Evolutionary conservation across 2,797 vertebrate genomes (phyloP), one percentile per base, ranked within the genome.

Genomic region (Natrix natrix): DNA sequence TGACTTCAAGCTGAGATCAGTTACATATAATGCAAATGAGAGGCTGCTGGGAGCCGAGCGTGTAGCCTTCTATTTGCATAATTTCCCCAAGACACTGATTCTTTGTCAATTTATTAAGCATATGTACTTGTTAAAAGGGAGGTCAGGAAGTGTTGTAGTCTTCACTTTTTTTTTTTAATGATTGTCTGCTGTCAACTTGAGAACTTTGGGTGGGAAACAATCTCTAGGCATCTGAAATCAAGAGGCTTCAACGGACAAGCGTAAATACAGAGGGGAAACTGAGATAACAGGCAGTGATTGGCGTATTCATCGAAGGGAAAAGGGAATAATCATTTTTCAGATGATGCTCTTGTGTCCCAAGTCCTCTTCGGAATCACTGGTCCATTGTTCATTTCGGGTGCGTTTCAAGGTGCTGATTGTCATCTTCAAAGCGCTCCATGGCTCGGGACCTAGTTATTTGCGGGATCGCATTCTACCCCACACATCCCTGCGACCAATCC

Each of bases 31-130:
- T 90, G 93, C 95, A 96, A 96, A 95, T 90, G 26, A 88, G 90
- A 93, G 92, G 93, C 93, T 90, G 92, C 0, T 2, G 91, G 94
- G 86, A 94, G 94, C 92, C 24, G 59, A 96, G 95, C 95, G 95
- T 95, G 92, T 95, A 92, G 91, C 78, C 89, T 93, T 91, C 95
- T 60, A 96, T 95, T 92, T 96, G 94, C 94, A 96, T 92, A 92
- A 91, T 95, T 96, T 91, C 92, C 32, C 86, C 93, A 91, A 90
- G 90, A 95, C 86, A 87, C 48, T 94, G 95, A 93, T 22, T 97
- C 95, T 95, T 95, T 92, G 93, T 69, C 93, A 89, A 92, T 16
- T 66, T 87, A 92, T 20, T 26, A 55, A 92, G 88, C 14, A 83
- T 20, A 48, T 86, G 37, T 2, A 1, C 0, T 13, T 95, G 66